A percentile compares a stretch with the other conserved stretches of the same genome.
phyloP scores from a whole-genome alignment of 2,888 invertebrate genomes.

The Cosmorhoe ocellata region DNA sequence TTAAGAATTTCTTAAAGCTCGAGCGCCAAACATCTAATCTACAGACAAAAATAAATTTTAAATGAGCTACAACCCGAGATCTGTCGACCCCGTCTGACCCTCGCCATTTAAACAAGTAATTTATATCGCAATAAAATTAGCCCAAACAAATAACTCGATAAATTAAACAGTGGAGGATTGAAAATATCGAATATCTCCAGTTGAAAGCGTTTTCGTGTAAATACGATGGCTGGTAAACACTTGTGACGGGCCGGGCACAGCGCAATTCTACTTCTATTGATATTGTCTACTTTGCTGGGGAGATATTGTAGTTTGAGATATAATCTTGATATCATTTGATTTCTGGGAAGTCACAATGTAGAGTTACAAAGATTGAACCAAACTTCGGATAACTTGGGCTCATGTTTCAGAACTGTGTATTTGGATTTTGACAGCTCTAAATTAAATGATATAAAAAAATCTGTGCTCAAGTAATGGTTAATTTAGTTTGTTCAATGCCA shows the following conservation, averaged over 20 bases:
- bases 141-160: slow-evolving; percentile 36
- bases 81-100: slow-evolving; percentile 21
- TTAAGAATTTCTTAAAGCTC: background rate
- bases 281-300: too few relatives aligned
- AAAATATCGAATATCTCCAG: slow-evolving; percentile 46
- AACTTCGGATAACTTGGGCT: too few relatives aligned
- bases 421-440: too few relatives aligned
- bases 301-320: too few relatives aligned
- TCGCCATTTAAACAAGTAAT: slow-evolving; percentile 22
- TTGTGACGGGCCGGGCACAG: slow-evolving; percentile 12
- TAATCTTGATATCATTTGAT: too few relatives aligned
- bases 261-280: background rate
- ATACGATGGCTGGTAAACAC: slow-evolving; percentile 33
- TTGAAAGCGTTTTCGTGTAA: slow-evolving; percentile 52
- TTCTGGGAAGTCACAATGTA: too few relatives aligned
- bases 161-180: slow-evolving; percentile 33
- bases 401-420: too few relatives aligned
- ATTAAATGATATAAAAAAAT: too few relatives aligned
- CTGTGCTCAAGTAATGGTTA: too few relatives aligned
- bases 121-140: slow-evolving; percentile 33
- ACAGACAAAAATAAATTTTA: slow-evolving; percentile 17
- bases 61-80: slow-evolving; percentile 14
- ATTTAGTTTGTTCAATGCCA: too few relatives aligned
- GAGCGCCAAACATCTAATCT: slow-evolving; percentile 6
- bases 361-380: too few relatives aligned